phyloP scores from a whole-genome alignment of 2,113 vertebrate genomes.

The Silurus meridionalis region DNA sequence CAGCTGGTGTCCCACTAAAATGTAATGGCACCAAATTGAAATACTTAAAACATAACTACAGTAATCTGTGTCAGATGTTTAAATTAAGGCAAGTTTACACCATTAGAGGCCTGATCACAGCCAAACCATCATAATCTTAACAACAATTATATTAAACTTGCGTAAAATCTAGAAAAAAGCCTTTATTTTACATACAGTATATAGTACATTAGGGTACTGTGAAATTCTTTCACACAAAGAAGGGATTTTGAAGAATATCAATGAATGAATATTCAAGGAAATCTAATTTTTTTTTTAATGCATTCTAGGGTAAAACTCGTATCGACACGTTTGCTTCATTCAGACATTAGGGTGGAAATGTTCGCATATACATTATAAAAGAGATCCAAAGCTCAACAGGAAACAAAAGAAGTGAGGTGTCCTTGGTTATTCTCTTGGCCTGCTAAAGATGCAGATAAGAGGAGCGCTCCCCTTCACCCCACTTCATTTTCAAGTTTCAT shows the following conservation, averaged over 20 bases:
- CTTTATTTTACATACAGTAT: background rate
- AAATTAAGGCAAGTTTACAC: background rate
- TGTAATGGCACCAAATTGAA: background rate
- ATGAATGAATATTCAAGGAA: background rate
- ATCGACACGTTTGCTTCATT: background rate
- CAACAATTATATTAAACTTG: background rate
- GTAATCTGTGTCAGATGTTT: background rate
- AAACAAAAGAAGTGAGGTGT: slow-evolving; percentile 11
- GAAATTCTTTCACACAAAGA: background rate
- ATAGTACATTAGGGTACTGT: background rate
- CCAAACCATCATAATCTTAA: background rate
- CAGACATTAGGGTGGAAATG: background rate
- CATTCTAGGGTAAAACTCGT: background rate
- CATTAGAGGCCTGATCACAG: background rate
- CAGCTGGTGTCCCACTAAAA: background rate
- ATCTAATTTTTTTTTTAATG: background rate
- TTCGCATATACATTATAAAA: background rate
- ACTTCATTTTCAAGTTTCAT: slow-evolving; percentile 55
- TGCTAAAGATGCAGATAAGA: slow-evolving; percentile 44
- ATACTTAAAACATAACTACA: background rate
- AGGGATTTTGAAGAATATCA: background rate
- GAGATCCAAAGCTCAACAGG: background rate
- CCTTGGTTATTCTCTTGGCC: slow-evolving; percentile 29
- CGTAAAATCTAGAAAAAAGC: background rate
- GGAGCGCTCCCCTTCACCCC: slow-evolving; percentile 52